Evolutionary conservation across 2,113 vertebrate species (phyloP), one percentile per base, ranked within the genome.

Genomic region (Hiodon tergisus): DNA sequence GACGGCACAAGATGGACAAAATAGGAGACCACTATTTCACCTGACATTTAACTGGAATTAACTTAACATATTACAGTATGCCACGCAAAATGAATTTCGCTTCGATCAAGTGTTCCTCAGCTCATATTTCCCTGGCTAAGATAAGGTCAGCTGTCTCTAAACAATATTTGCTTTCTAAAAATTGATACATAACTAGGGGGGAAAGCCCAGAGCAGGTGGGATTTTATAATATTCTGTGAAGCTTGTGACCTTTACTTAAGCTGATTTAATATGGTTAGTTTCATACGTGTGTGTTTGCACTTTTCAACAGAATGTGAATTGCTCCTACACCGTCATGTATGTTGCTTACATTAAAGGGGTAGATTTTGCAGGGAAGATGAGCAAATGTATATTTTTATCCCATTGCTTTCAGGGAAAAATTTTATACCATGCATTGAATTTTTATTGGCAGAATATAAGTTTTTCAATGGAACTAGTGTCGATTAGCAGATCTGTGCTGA

Each of bases 121-220:
- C 66, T 72, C 71, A 80, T 87, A 79, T 88, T 85, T 89, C 87
- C 80, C 80, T 86, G 82, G 85, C 81, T 76, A 47, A 79, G 80
- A 94, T 92, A 94, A 94, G 92, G 91, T 93, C 92, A 93, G 13
- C 88, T 91, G 87, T 90, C 89, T 88, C 62, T 65, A 84, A 88
- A 86, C 83, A 90, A 81, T 87, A 90, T 90, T 91, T 91, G 77
- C 80, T 81, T 47, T 88, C 89, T 87, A 82, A 86, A 92, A 91
- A 88, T 77, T 83, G 83, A 91, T 90, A 88, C 9, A 6, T 84
- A 91, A 89, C 79, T 85, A 87, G 83, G 70, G 73, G 77, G 62
- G 87, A 88, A 83, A 88, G 51, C 78, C 62, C 84, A 78, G 80
- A 85, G 84, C 65, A 78, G 69, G 83, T 89, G 88, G 83, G 88